Base-by-base conservation (phyloP, 2,797 vertebrate genomes). In the Margarornis squamiger region DNA sequence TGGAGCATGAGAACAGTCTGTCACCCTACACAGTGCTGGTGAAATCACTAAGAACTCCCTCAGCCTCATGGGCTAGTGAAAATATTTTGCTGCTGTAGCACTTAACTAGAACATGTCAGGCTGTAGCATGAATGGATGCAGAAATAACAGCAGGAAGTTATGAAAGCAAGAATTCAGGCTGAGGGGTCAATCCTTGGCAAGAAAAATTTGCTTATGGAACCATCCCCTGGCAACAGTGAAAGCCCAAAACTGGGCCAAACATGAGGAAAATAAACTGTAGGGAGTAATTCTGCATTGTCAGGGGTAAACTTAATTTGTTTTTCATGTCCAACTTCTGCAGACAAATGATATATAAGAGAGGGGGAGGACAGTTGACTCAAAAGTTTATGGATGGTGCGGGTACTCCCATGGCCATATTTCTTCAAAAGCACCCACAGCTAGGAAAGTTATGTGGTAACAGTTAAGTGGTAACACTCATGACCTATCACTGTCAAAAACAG, bases 71-170 rank as follows among this genome's bases (percentile, higher is more conserved):
- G 48, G 46, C 58, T 68, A 78, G 30, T 32, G 62, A 84, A 63
- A 90, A 88, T 73, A 84, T 29, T 82, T 80, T 81, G 48, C 54
- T 94, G 58, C 81, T 91, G 71, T 19, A 90, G 74, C 55, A 88
- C 22, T 88, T 81, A 55, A 88, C 48, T 52, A 45, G 62, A 84
- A 86, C 10, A 46, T 88, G 63, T 77, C 76, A 67, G 86, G 88
- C 80, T 86, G 52, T 41, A 88, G 77, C 73, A 88, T 10, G 51
- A 95, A 88, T 2, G n/a, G 38, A 90, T 29, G 27, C 83, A 93
- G 59, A 92, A 88, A 19, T 85, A 90, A 90, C 73, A 90, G 59
- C 59, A 76, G 67, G 48, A 94, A 81, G 45, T 91, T 90, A 65
- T 32, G 45, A 92, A 86, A 88, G 41, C 66, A 43, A 93, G 86